Evolutionary conservation across 2,797 vertebrate species (phyloP).

Genomic region (Furcifer pardalis): DNA sequence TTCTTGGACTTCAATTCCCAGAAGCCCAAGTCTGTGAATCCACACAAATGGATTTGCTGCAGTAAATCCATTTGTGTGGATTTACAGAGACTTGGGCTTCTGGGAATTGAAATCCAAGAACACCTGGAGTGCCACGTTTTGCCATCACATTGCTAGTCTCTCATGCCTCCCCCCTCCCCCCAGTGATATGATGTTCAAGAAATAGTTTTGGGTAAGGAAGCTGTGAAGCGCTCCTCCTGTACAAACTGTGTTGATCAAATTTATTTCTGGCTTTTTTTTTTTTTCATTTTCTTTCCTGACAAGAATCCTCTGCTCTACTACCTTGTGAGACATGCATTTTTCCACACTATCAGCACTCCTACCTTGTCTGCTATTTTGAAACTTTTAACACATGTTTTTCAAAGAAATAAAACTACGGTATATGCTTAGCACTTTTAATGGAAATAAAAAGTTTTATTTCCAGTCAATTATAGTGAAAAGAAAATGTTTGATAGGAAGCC

Average conservation of each 20-base stretch:
- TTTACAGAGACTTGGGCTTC: too few species aligned
- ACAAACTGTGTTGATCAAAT: too few species aligned
- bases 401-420: background rate
- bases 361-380: background rate
- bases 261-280: background rate
- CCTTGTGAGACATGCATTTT: background rate
- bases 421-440: background rate
- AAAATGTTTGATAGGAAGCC: background rate
- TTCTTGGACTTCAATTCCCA: too few species aligned
- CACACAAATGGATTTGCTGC: too few species aligned
- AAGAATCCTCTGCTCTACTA: background rate
- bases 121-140: too few species aligned
- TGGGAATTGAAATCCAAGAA: too few species aligned
- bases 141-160: too few species aligned
- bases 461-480: background rate
- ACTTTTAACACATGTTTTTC: background rate
- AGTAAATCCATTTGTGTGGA: too few species aligned
- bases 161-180: background rate
- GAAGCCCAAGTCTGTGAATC: too few species aligned
- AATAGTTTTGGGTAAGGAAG: background rate
- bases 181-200: background rate
- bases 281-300: background rate
- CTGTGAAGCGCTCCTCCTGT: background rate
- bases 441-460: background rate
- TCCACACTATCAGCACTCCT: background rate